These are phyloP conservation scores for Chydorus sphaericus DNA, from an alignment of 2,888 invertebrate genomes.

Conservation along the genomic window DNA sequence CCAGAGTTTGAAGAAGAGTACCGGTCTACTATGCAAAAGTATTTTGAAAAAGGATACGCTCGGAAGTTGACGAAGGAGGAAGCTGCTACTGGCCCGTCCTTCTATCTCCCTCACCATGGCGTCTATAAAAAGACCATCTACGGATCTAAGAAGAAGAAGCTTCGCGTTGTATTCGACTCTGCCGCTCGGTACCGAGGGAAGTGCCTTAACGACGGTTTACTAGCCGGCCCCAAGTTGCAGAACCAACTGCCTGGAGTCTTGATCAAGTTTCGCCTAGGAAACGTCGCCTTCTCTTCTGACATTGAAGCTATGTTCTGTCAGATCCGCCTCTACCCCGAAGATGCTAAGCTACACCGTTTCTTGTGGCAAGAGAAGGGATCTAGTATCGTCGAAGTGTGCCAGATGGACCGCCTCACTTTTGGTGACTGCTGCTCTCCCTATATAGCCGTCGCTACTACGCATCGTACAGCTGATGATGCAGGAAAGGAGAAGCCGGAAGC, in stretches of 20 bases:
- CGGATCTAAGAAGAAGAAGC: conserved; percentile 16
- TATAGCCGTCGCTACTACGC: conserved; percentile 14
- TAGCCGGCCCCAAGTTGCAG: conserved; percentile 15
- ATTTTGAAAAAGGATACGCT: conserved; percentile 16
- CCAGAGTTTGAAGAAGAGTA: conserved; percentile 13
- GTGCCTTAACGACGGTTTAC: conserved; percentile 15
- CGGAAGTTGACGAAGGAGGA: conserved; percentile 12
- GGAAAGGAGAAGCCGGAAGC: conserved; percentile 5
- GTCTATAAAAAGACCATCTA: conserved; percentile 11
- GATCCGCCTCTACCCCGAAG: conserved; percentile 9
- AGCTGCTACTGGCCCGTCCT: neutral
- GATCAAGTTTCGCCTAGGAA: conserved; percentile 6
- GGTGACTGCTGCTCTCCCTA: conserved; percentile 16
- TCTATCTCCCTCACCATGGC: conserved; percentile 17
- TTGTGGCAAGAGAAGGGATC: conserved; percentile 12
- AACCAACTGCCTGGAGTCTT: conserved; percentile 2
- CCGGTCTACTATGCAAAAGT: conserved; percentile 14
- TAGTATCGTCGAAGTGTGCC: neutral
- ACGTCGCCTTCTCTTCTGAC: conserved; percentile 15
- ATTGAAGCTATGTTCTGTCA: conserved; percentile 17
- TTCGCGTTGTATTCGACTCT: conserved; percentile 17
- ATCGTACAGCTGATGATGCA: conserved; percentile 9
- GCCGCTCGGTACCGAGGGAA: conserved; percentile 13
- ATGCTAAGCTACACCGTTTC: conserved; percentile 13
- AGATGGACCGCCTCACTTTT: conserved; percentile 13